Evolutionary conservation across 2,888 invertebrate species (phyloP).

Genomic region (Congeria kusceri): DNA sequence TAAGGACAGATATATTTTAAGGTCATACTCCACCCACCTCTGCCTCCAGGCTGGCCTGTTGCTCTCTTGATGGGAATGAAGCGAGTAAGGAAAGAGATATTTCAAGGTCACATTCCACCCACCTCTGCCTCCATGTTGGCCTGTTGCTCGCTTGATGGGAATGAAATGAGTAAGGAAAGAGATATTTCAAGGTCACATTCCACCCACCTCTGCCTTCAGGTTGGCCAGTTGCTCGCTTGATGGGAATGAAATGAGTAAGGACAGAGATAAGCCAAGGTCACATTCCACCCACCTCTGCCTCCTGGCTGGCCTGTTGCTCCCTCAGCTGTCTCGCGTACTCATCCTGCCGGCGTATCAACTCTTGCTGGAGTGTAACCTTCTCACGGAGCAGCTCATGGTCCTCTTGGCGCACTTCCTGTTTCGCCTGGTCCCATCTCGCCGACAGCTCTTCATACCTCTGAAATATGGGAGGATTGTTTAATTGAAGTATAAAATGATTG

Average conservation of each 20-base stretch:
- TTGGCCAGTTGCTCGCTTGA: conserved; percentile 47
- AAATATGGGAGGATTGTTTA: conserved; percentile 25
- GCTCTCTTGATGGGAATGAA: no score
- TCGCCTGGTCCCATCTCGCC: conserved; percentile 72
- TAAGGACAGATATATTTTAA: no score
- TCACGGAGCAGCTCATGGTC: conserved; percentile 68
- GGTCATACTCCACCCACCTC: no score
- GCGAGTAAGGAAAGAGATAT: no score
- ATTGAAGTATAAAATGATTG: no score
- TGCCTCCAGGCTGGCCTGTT: conserved; percentile 40
- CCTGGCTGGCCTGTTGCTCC: conserved; percentile 43
- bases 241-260: not conserved
- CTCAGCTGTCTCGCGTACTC: conserved; percentile 61
- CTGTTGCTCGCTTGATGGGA: conserved; percentile 34
- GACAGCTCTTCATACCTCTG: conserved; percentile 74
- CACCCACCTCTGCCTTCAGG: conserved; percentile 63
- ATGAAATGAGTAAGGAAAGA: no score
- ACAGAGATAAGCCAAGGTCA: not conserved
- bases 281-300: conserved; percentile 62
- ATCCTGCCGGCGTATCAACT: conserved; percentile 73
- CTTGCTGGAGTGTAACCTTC: conserved; percentile 72
- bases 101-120: not conserved
- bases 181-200: not conserved
- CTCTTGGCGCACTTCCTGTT: conserved; percentile 69
- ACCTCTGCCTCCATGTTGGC: conserved; percentile 65